Base-by-base conservation (phyloP, 1,140 invertebrate species). In the Goniozus legneri region DNA sequence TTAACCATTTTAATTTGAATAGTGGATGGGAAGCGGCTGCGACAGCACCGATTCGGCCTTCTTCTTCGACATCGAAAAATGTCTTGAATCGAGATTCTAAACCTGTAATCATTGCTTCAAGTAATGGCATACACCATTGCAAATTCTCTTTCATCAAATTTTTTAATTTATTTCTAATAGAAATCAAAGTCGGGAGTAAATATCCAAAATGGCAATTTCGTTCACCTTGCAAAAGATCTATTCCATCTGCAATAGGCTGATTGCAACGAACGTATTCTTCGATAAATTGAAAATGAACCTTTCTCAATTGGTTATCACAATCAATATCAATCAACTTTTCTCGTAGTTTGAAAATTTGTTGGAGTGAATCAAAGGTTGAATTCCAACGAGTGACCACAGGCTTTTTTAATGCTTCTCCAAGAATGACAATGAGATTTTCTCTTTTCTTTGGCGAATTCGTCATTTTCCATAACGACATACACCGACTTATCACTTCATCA, bases 1-100 rank as follows among this genome's bases (percentile, higher is more conserved):
- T 15, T 1, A 52, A 30, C 56, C 52, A 58, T 15, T 36, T 13
- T 14, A 21, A n/a, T 42, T 58, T 58, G 8, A 58, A 55, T 47
- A 47, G 36, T 8, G 52, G 56, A 41, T 58, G 47, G 2, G 40
- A 18, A 22, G 52, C 12, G 3, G 56, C 40, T 10, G 52, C 56
- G 13, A 52, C 34, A 10, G 47, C 52, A 37, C 49, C 56, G 44
- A 18, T 15, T 22, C 22, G 13, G n/a, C 44, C 31, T n/a, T 16
- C 34, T 13, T 42, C 13, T 32, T 24, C 10, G 19, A 55, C 16
- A 10, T 47, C 39, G 14, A 55, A 58, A 31, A 49, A 37, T 21
- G 32, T 13, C 21, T 21, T 4, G 21, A 58, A 58, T 40, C 56
- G 40, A 3, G 0, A 24, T 24, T 58, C 43, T 4, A 52, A 19